phyloP scores from a whole-genome alignment of 2,113 vertebrate genomes.

The Alethe diademata region DNA sequence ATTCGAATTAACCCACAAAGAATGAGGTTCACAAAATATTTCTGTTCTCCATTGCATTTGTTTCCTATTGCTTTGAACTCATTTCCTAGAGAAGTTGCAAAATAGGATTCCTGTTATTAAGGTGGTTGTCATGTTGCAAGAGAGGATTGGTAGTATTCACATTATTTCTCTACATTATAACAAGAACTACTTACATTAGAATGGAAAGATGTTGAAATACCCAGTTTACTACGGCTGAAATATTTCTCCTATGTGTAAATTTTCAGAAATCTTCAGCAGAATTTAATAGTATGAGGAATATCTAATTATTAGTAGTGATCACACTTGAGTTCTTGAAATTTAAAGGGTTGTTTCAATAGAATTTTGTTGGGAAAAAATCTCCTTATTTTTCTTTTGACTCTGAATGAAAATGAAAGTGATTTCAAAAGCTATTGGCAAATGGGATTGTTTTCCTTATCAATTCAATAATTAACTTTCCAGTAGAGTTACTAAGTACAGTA shows the following conservation, averaged over 20 bases:
- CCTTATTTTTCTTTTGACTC: neutral
- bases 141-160: neutral
- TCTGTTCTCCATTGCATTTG: neutral
- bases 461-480: slow-evolving; percentile 26
- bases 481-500: neutral
- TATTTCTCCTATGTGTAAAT: neutral
- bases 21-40: neutral
- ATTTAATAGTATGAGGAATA: neutral
- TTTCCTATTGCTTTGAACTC: neutral
- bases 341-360: neutral
- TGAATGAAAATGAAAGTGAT: neutral
- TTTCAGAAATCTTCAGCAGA: neutral
- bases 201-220: neutral
- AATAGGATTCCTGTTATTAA: neutral
- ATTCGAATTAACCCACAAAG: neutral
- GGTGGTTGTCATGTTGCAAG: neutral
- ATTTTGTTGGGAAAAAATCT: neutral
- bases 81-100: neutral
- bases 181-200: neutral
- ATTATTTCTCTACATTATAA: neutral
- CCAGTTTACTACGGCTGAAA: neutral
- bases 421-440: neutral
- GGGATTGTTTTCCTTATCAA: neutral
- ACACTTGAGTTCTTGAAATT: neutral
- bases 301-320: neutral